phyloP scores from a whole-genome alignment of 2,888 invertebrate genomes.

The Athetis lepigone region DNA sequence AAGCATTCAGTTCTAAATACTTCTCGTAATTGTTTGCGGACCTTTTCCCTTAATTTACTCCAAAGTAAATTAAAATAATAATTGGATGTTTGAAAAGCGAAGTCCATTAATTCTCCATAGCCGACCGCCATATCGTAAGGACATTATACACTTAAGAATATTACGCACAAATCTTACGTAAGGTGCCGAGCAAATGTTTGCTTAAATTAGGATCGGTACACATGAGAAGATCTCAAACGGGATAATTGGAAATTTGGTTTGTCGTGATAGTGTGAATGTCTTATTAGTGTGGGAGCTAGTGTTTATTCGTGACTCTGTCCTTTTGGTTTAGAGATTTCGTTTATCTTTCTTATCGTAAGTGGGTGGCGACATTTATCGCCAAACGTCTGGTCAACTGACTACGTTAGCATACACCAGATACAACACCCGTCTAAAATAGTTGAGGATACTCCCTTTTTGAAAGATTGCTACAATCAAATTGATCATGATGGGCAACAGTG shows the following conservation, averaged over 20 bases:
- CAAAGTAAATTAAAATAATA: conserved; percentile 9
- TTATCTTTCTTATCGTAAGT: no score
- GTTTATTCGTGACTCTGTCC: neutral
- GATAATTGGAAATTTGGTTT: conserved; percentile 13
- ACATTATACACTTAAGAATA: conserved; percentile 3
- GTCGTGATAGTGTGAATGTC: conserved; percentile 1
- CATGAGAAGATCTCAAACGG: conserved; percentile 7
- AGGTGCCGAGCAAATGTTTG: conserved; percentile 12
- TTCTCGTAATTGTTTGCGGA: conserved; percentile 1
- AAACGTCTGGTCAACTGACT: no score
- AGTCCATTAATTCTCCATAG: conserved; percentile 1
- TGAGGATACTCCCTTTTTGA: no score
- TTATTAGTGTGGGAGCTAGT: neutral
- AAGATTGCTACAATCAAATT: no score
- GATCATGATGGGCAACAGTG: no score
- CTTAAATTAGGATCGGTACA: conserved; percentile 5
- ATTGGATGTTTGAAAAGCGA: conserved; percentile 4
- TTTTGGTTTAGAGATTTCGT: neutral
- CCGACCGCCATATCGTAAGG: neutral
- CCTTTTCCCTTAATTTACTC: neutral
- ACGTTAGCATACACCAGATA: no score
- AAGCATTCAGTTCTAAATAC: no score
- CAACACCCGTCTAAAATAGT: no score
- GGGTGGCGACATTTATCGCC: no score
- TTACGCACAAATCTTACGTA: conserved; percentile 2